phyloP scores from a whole-genome alignment of 2,888 invertebrate species.

The Drosophila koepferae region DNA sequence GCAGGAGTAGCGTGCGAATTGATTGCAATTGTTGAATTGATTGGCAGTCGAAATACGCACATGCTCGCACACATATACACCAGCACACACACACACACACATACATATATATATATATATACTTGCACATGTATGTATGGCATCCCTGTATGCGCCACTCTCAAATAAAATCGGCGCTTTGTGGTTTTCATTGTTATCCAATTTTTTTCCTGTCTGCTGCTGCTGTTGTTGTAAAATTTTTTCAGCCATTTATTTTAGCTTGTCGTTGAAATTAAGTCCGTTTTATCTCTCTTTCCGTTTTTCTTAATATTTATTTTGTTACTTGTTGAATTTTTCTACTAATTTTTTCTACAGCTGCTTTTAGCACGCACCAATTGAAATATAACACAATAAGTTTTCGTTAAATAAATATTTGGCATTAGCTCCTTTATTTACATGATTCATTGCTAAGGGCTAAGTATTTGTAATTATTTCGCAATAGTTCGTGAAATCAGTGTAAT shows the following conservation, averaged over 20 bases:
- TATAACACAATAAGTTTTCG: constrained; percentile 40
- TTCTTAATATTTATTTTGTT: constrained; percentile 4
- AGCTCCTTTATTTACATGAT: neutral
- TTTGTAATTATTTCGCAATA: neutral
- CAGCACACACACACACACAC: constrained; percentile 12
- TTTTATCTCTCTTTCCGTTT: constrained; percentile 23
- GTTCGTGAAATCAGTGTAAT: neutral
- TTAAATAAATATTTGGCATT: constrained; percentile 1
- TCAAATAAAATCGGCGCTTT: constrained; percentile 66
- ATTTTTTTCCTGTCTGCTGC: constrained; percentile 17
- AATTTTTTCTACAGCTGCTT: constrained; percentile 21
- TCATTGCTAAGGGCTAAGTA: no score
- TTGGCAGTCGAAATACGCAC: constrained; percentile 76
- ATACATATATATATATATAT: neutral
- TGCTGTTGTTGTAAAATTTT: constrained; percentile 27
- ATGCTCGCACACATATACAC: constrained; percentile 11
- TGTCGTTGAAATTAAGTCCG: constrained; percentile 61
- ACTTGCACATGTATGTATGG: neutral
- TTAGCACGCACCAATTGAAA: constrained; percentile 39
- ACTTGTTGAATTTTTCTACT: neutral
- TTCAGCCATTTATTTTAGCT: constrained; percentile 47
- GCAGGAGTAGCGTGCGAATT: constrained; percentile 69
- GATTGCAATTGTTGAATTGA: constrained; percentile 82
- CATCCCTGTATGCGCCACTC: constrained; percentile 65
- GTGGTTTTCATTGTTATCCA: constrained; percentile 69